Evolutionary conservation across 2,113 vertebrate species (phyloP), one percentile per base, ranked within the genome.

Genomic region (Muntiacus muntjak): DNA sequence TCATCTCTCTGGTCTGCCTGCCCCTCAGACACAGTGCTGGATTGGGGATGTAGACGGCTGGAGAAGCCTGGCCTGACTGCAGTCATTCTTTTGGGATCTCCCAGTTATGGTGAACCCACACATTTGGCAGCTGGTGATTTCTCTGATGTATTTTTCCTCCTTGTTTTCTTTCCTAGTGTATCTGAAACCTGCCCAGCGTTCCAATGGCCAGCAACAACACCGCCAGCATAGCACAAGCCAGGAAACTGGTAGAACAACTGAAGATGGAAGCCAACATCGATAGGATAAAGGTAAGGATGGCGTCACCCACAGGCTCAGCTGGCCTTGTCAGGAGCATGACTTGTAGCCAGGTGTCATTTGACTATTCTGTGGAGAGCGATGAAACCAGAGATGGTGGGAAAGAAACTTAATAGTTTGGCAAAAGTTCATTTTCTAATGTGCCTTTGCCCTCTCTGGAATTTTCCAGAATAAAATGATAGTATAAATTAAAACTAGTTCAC

Each of bases 211-310:
- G 99, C 99, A 99, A 99, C 99, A 99, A 99, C 98, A 99, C 99
- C 19, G 99, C 99, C 98, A 99, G 99, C 99, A 99, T 99, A 92
- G 99, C 99, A 0, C 99, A 99, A 97, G 99, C 99, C 98, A 99
- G 99, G 98, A 99, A 99, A 99, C 99, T 99, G 99, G 99, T 99
- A 98, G 99, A 99, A 95, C 99, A 99, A 99, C 99, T 99, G 96
- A 99, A 99, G 99, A 99, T 99, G 99, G 99, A 99, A 98, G 99
- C 99, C 98, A 99, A 99, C 98, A 99, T 99, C 1, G 99, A 99
- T 98, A 99, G 99, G 99, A 99, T 99, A 99, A 99, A 99, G 99
- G 99, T 99, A 95, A 98, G 78, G 8, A 30, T 28, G 5, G 0
- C 0, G 0, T 1, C 6, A 3, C 17, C 33, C 45, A 55, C 40